Evolutionary conservation across 1,140 invertebrate genomes (phyloP), one percentile per base, ranked within the genome.

Genomic region (Archivesica marissinica): DNA sequence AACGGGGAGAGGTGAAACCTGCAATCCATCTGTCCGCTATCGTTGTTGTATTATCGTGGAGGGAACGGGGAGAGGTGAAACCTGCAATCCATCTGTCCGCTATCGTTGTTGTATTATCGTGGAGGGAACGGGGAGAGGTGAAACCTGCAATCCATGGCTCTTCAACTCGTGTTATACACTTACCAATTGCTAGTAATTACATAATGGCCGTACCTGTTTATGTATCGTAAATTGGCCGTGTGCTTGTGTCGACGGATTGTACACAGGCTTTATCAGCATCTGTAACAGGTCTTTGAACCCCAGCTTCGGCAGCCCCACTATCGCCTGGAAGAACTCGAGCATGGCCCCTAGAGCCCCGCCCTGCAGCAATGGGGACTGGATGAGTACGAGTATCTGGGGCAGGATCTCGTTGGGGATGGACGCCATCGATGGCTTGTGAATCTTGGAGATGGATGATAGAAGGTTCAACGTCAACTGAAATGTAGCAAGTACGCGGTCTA

Each of bases 331-430:
- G 88, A 99, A 97, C 87, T 98, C 97, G 72, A 99, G 94, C 95
- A 99, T 97, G 2, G 98, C 97, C 90, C 96, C 96, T 30, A 99
- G 95, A 3, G 98, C 98, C 17, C 97, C 96, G 64, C 97, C 96
- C 94, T 96, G 98, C 59, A 99, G 95, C 13, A 99, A 95, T 9
- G 98, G 98, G 23, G 98, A 99, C 91, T 97, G 96, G 0, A 98
- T 97, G 39, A 99, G 95, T 39, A 96, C 94, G 11, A 99, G 95
- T 68, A 99, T 96, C 94, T 98, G 97, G 23, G 97, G 97, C 89
- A 99, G 95, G 47, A 93, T 93, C 47, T 91, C 91, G 68, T 94
- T 88, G 25, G 93, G 92, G 44, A 95, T 92, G 38, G 93, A 93
- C 15, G 91, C 83, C 77, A 95, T 92, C 35, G 92, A 94, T 30